Evolutionary conservation across 2,888 invertebrate species (phyloP).

Genomic region (Ennomos quercinarius): DNA sequence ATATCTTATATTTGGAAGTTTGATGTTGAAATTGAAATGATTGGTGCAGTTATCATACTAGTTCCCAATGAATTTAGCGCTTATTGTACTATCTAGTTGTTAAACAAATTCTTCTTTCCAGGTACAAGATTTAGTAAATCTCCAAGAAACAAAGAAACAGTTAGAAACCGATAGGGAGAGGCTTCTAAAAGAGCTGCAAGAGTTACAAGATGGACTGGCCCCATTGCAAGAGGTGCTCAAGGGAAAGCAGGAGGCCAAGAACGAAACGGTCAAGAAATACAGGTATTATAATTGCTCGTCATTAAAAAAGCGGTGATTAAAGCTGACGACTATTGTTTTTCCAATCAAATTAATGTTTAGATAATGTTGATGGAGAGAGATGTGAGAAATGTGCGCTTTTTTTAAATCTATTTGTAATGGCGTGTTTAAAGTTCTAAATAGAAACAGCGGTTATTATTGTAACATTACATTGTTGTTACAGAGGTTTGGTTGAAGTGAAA

Average conservation of each 20-base stretch:
- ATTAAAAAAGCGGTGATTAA: too few relatives aligned
- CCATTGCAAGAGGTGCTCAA: slow-evolving; percentile 65
- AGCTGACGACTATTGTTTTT: too few relatives aligned
- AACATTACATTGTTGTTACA: slow-evolving; percentile 37
- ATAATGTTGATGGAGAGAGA: too few relatives aligned
- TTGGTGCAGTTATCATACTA: too few relatives aligned
- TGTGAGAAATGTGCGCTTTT: too few relatives aligned
- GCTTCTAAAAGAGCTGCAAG: slow-evolving; percentile 63
- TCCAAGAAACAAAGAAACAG: slow-evolving; percentile 80
- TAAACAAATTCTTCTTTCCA: slow-evolving; percentile 38
- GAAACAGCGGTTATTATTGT: too few relatives aligned
- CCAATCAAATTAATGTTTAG: too few relatives aligned
- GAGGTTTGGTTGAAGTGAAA: slow-evolving; percentile 72
- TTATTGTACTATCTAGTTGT: neutral
- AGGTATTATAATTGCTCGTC: slow-evolving; percentile 50
- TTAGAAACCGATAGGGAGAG: slow-evolving; percentile 71
- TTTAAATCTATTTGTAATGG: too few relatives aligned
- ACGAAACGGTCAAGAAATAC: slow-evolving; percentile 66
- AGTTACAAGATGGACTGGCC: slow-evolving; percentile 61
- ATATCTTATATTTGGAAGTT: too few relatives aligned
- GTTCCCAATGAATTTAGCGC: too few relatives aligned
- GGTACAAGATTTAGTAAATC: slow-evolving; percentile 81
- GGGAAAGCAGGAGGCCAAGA: slow-evolving; percentile 67
- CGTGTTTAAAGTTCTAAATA: too few relatives aligned
- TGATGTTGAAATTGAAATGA: too few relatives aligned